phyloP scores from a whole-genome alignment of 2,888 invertebrate species.

The Stratiomys singularior region DNA sequence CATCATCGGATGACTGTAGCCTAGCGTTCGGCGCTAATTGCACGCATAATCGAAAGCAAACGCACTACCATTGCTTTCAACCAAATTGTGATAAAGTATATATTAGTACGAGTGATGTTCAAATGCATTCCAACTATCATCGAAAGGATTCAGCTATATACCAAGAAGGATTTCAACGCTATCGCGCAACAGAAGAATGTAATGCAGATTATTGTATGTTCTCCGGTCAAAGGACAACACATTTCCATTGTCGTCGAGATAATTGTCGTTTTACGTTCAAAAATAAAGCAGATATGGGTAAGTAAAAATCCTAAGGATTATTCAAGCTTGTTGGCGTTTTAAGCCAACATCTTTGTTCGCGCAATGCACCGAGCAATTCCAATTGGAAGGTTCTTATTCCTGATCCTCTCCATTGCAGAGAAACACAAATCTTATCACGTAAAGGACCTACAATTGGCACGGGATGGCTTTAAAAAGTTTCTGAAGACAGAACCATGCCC shows the following conservation, averaged over 20 bases:
- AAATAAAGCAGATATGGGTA: conserved; percentile 99
- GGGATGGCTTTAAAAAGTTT: conserved; percentile 98
- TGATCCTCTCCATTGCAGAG: too few species aligned
- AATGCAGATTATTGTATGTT: conserved; percentile 91
- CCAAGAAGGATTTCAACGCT: conserved; percentile 97
- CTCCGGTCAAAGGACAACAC: conserved; percentile 94
- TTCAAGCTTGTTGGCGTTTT: too few species aligned
- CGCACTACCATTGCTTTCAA: conserved; percentile 92
- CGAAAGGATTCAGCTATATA: conserved; percentile 97
- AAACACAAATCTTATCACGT: conserved; percentile 99
- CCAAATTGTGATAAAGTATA: conserved; percentile 95
- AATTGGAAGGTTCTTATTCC: too few species aligned
- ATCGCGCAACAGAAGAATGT: conserved; percentile 95
- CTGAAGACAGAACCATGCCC: conserved; percentile 96
- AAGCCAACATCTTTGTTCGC: too few species aligned
- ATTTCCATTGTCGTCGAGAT: conserved; percentile 93
- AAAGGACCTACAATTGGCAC: conserved; percentile 93
- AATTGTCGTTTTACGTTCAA: conserved; percentile 97
- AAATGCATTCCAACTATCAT: conserved; percentile 99
- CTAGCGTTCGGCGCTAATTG: conserved; percentile 82
- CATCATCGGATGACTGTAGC: conserved; percentile 93
- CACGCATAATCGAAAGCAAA: conserved; percentile 78
- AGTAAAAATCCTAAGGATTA: conserved; percentile 60
- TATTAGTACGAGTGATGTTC: conserved; percentile 98
- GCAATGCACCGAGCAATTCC: too few species aligned